These are phyloP conservation scores for Panurus biarmicus DNA, from an alignment of 2,113 vertebrate species.

Conservation along the genomic window DNA sequence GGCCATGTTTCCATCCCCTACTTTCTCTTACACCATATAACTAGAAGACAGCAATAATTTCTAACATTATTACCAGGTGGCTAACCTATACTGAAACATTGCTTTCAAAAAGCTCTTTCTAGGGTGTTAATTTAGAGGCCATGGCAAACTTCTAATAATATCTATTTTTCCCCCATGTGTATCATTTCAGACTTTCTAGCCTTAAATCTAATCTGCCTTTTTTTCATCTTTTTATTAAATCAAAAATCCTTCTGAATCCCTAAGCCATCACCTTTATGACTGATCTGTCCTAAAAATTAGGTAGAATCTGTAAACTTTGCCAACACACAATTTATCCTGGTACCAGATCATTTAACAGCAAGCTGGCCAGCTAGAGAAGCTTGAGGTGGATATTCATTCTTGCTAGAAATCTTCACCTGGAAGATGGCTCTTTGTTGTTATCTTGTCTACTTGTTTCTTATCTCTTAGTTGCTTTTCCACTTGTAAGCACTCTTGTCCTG, in stretches of 20 bases:
- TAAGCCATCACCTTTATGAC: background rate
- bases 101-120: background rate
- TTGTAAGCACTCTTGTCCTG: background rate
- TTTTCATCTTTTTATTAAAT: background rate
- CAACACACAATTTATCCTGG: background rate
- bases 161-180: rapidly evolving
- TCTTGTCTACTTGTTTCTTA: background rate
- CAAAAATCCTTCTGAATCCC: background rate
- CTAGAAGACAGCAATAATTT: background rate
- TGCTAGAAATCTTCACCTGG: background rate
- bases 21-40: background rate
- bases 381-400: background rate
- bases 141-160: background rate
- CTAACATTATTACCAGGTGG: background rate
- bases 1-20: too few relatives aligned
- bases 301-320: background rate
- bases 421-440: background rate
- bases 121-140: background rate
- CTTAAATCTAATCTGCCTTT: background rate
- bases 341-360: background rate
- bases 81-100: background rate
- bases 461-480: background rate
- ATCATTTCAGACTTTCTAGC: background rate
- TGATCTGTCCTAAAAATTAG: background rate
- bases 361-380: background rate